Conservation (phyloP, 2,113 vertebrate genomes). For the Formicarius rufipectus region DNA sequence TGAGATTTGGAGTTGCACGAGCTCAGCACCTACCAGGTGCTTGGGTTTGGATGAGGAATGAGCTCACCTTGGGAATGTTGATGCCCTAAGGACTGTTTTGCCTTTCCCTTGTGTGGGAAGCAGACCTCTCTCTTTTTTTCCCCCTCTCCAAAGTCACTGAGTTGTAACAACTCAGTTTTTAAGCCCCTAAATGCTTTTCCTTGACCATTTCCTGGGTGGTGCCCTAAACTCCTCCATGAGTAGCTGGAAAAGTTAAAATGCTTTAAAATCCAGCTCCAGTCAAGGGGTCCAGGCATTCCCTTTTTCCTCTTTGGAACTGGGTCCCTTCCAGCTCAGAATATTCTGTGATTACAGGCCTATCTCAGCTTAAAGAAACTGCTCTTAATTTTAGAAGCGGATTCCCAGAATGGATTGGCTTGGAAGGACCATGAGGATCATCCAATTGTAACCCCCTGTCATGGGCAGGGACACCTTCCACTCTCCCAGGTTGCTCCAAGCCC, state of each 20-base stretch:
- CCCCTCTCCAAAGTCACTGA: fast-evolving
- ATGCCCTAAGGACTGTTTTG: neutral
- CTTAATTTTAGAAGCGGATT: neutral
- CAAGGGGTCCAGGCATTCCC: neutral
- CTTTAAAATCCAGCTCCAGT: neutral
- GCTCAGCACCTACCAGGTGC: neutral
- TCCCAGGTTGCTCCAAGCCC: neutral
- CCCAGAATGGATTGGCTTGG: neutral
- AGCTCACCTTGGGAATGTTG: neutral
- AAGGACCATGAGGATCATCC: neutral
- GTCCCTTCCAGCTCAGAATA: neutral
- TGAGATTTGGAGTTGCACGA: neutral
- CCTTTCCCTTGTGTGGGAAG: neutral
- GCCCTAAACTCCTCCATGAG: neutral
- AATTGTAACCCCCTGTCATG: neutral
- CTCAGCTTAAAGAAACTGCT: neutral
- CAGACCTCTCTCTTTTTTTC: neutral
- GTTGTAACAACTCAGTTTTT: neutral
- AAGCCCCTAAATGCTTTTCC: neutral
- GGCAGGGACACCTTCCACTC: neutral
- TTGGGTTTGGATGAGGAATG: neutral
- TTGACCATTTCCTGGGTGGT: neutral
- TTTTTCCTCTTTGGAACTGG: neutral
- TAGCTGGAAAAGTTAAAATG: no score
- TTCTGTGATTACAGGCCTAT: neutral